Evolutionary conservation across 1,140 invertebrate genomes (phyloP), one percentile per base, ranked within the genome.

Genomic region (Eurosta solidaginis): DNA sequence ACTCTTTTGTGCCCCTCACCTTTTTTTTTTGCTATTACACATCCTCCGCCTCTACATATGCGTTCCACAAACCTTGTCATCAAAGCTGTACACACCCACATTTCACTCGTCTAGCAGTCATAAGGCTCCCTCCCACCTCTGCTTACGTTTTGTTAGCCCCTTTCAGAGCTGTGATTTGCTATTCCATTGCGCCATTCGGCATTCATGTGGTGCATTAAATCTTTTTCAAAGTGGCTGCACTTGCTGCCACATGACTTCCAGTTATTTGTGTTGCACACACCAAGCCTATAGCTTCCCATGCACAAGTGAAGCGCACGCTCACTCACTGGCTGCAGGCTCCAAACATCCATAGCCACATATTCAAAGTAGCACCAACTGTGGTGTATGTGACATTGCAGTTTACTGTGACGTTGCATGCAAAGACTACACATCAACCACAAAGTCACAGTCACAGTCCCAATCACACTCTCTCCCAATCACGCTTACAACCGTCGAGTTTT

Each of bases 151-250:
- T 17, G 2, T 33, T 9, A 9, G 33, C n/a, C 59, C n/a, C n/a
- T n/a, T n/a, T n/a, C n/a, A n/a, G n/a, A 29, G 22, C 59, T 36
- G 33, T 68, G 59, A 68, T 68, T 68, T 68, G 59, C 59, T 68
- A 20, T 68, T 68, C 36, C 59, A n/a, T 29, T 40, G 20, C 59
- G 33, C 33, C 59, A 68, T 68, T 68, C 59, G 14, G 33, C 59
- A 68, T 68, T 68, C 59, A 42, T 68, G 59, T 40, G 59, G 33
- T 33, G n/a, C 59, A 68, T n/a, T 68, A 68, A 68, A 68, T 68
- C 59, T 68, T 68, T 33, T 33, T 68, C 59, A 68, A 68, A 68
- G 59, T 68, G 59, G 59, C 33, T 68, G 59, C 59, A 68, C 59
- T 68, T 68, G 59, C 59, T 68, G 59, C 59, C 59, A 68, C 59